Conservation (phyloP, 2,888 invertebrate genomes). For the Drosophila testacea region DNA sequence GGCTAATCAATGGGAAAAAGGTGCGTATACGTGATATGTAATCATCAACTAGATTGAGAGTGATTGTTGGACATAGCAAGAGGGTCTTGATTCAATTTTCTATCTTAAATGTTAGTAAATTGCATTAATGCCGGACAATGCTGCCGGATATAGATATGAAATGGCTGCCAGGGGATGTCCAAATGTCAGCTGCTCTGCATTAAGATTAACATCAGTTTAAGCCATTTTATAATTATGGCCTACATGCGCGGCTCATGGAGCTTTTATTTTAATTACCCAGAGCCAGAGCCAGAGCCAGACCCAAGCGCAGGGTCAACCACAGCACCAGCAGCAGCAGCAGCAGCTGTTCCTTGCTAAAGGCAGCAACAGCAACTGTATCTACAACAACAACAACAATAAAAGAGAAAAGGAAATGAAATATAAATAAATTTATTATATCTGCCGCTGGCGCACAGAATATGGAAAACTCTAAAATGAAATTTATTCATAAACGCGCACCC, state of each 20-base stretch:
- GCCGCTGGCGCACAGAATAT: slow-evolving; percentile 62
- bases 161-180: slow-evolving; percentile 62
- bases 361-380: slow-evolving; percentile 25
- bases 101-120: slow-evolving; percentile 33
- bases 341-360: slow-evolving; percentile 10
- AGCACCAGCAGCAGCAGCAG: slow-evolving; percentile 14
- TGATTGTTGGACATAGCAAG: not conserved
- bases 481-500: slow-evolving; percentile 76
- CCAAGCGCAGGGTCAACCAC: slow-evolving; percentile 25
- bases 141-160: slow-evolving; percentile 25
- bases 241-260: slow-evolving; percentile 67
- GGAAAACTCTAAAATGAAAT: slow-evolving; percentile 80
- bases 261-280: slow-evolving; percentile 75
- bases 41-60: not conserved
- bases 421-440: slow-evolving; percentile 81
- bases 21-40: slow-evolving; percentile 84
- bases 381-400: slow-evolving; percentile 14
- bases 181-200: slow-evolving; percentile 57
- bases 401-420: slow-evolving; percentile 71
- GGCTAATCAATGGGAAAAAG: slow-evolving; percentile 90
- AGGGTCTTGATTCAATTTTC: slow-evolving; percentile 15
- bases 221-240: slow-evolving; percentile 80
- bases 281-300: slow-evolving; percentile 30
- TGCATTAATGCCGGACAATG: slow-evolving; percentile 13
- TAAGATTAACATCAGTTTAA: slow-evolving; percentile 78